Evolutionary conservation across 2,113 vertebrate genomes (phyloP).

Genomic region (Mola mola): DNA sequence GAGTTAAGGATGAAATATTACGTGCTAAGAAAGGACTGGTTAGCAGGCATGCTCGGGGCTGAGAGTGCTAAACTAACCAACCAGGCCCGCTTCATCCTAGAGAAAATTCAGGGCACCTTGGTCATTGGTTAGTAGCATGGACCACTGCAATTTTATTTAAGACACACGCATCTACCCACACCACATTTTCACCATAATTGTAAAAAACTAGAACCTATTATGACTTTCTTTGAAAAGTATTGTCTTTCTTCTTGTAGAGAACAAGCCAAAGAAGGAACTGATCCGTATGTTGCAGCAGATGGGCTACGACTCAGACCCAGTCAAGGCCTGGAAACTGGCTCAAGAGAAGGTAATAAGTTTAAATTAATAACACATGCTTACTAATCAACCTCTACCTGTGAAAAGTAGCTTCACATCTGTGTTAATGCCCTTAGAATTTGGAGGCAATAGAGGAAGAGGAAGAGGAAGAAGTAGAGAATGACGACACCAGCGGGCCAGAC

Average conservation of each 20-base stretch:
- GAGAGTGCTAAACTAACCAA: slow-evolving; percentile 92
- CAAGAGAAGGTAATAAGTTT: slow-evolving; percentile 89
- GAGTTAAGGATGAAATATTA: slow-evolving; percentile 93
- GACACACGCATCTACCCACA: background rate
- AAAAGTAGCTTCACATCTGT: background rate
- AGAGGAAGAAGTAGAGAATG: slow-evolving; percentile 75
- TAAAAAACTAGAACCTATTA: background rate
- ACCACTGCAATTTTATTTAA: background rate
- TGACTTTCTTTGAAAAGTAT: too few relatives aligned
- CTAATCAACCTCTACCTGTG: background rate
- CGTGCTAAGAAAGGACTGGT: slow-evolving; percentile 93
- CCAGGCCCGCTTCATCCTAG: slow-evolving; percentile 98
- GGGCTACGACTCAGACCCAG: slow-evolving; percentile 95
- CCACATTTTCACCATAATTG: too few relatives aligned
- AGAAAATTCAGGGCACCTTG: slow-evolving; percentile 94
- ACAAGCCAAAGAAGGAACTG: slow-evolving; percentile 97
- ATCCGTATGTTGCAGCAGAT: slow-evolving; percentile 91
- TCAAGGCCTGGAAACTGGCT: slow-evolving; percentile 92
- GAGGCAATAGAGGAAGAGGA: slow-evolving; percentile 45
- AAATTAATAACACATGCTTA: background rate
- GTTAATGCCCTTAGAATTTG: slow-evolving; percentile 34
- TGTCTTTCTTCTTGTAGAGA: slow-evolving; percentile 91
- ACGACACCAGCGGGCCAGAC: slow-evolving; percentile 84
- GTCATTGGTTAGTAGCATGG: slow-evolving; percentile 87
- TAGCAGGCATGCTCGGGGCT: slow-evolving; percentile 90